These are phyloP conservation scores for Apodemia zela DNA, from an alignment of 2,888 invertebrate species.

Conservation along the genomic window DNA sequence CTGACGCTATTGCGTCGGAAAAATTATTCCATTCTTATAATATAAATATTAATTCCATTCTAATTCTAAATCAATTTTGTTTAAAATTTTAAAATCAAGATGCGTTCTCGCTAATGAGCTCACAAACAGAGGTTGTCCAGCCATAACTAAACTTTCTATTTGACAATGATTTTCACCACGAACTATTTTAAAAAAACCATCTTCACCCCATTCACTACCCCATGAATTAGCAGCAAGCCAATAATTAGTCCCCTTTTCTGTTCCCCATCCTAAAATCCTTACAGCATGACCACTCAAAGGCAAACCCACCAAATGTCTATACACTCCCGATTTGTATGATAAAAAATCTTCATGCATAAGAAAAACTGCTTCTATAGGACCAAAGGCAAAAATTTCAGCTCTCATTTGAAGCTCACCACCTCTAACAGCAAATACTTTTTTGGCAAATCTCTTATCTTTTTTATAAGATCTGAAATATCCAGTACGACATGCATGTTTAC, in stretches of 20 bases:
- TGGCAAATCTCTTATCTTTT: conserved; percentile 5
- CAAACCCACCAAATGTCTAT: conserved; percentile 81
- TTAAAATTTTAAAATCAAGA: not conserved
- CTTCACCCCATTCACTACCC: conserved; percentile 91
- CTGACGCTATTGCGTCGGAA: too few species aligned
- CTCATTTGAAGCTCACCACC: conserved; percentile 5
- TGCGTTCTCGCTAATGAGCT: not conserved
- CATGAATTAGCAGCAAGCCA: conserved; percentile 93
- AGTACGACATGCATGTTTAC: not conserved
- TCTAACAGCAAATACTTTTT: not conserved
- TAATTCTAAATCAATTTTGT: not conserved
- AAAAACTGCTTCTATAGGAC: conserved; percentile 90
- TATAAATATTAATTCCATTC: not conserved
- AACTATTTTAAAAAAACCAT: conserved; percentile 67
- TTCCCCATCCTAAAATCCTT: conserved; percentile 89
- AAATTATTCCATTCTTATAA: too few species aligned
- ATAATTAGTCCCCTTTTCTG: conserved; percentile 83
- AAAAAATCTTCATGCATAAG: conserved; percentile 88
- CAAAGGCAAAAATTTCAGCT: conserved; percentile 87
- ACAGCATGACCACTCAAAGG: conserved; percentile 88
- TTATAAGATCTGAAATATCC: not conserved
- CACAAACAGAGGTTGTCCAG: conserved; percentile 1
- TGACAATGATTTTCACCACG: conserved; percentile 17
- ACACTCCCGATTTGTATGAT: conserved; percentile 84
- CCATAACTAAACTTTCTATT: conserved; percentile 16